These are phyloP conservation scores for Noctuana brunneofusca DNA, from an alignment of 2,888 invertebrate species.

Conservation along the genomic window DNA sequence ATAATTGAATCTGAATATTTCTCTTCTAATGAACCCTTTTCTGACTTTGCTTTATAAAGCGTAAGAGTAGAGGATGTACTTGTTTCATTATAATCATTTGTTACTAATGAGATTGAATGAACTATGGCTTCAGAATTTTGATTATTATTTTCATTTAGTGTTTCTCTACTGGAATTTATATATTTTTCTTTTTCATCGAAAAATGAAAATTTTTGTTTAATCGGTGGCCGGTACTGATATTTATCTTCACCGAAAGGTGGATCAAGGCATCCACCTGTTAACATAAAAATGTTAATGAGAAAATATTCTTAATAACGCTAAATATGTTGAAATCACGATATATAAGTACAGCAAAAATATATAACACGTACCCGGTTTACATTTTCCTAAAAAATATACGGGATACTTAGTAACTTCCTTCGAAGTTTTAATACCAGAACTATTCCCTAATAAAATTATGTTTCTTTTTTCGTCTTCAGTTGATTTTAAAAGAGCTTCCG, in stretches of 20 bases:
- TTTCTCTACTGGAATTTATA: conserved; percentile 13
- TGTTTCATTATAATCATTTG: conserved; percentile 4
- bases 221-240: conserved; percentile 54
- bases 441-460: neutral
- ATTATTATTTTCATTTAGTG: neutral
- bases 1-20: conserved; percentile 56
- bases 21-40: conserved; percentile 35
- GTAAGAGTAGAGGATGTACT: neutral
- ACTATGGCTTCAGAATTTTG: neutral
- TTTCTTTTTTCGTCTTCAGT: conserved; percentile 10
- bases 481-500: conserved; percentile 17
- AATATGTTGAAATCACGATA: neutral
- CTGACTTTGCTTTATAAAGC: conserved; percentile 5
- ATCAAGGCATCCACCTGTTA: conserved; percentile 70
- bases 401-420: conserved; percentile 44
- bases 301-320: neutral
- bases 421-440: conserved; percentile 28
- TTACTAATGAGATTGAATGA: neutral
- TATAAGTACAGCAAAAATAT: neutral
- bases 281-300: neutral
- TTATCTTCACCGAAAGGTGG: conserved; percentile 70
- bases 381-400: conserved; percentile 62
- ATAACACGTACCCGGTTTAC: conserved; percentile 67
- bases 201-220: conserved; percentile 7
- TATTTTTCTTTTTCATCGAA: conserved; percentile 10